Base-by-base conservation (phyloP, 2,797 vertebrate species). In the Microchirus variegatus region DNA sequence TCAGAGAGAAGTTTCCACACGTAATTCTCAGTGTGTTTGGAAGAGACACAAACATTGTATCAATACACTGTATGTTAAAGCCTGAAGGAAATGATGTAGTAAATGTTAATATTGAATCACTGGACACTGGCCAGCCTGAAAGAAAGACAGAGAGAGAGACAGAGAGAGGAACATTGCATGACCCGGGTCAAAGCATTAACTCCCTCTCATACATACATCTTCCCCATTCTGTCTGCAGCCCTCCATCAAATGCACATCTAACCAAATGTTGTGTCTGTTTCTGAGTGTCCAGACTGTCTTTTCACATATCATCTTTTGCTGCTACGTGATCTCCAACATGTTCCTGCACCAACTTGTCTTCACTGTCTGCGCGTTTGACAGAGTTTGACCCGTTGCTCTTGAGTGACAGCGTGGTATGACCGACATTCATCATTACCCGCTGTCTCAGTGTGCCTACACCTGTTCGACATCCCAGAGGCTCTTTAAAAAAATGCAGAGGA, bases 301-400 rank as follows among this genome's bases (percentile, higher is more conserved):
- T 59, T 66, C 56, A 46, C 4, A 22, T 76, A 82, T 87, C 81
- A 16, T 78, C 55, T 79, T 85, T 75, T 73, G 59, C 26, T 2
- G 0, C 60, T 60, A 45, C 70, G 53, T 83, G 85, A 78, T 70
- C 75, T 59, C 54, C 18, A 10, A 67, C 86, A 81, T 44, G 53
- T 70, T 73, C 50, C 48, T 31, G 1, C 19, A 5, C 69, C 26
- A 36, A 54, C 70, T 70, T 41, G 54, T 79, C 76, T 63, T 66
- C 75, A 10, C 72, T 11, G 70, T 72, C 72, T 73, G 64, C 42
- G 52, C 36, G 19, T 41, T 43, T 5, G 8, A 75, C 63, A 56
- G 5, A 51, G 51, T 48, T 53, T 16, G 41, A 43, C 40, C 50
- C 36, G 36, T 56, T 35, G 52, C 36, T 49, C 59, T 51, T 51